Evolutionary conservation across 2,797 vertebrate species (phyloP).

Genomic region (Spea hammondii): DNA sequence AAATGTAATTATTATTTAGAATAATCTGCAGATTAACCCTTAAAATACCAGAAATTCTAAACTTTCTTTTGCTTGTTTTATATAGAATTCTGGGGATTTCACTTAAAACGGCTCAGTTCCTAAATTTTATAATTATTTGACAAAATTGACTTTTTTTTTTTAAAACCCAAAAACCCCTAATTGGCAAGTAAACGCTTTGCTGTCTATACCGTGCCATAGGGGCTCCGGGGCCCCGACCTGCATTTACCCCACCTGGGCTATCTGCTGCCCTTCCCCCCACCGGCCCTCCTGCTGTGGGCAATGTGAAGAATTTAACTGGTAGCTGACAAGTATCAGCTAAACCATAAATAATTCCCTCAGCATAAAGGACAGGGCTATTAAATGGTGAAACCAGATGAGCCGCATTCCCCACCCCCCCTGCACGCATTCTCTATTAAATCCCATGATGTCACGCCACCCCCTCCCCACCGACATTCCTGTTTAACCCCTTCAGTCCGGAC

Average conservation of each 20-base stretch:
- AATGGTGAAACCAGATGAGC: constrained; percentile 51
- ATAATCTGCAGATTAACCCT: no score
- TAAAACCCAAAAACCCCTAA: no score
- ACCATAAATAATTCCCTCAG: constrained; percentile 49
- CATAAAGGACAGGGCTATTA: constrained; percentile 45
- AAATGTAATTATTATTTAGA: no score
- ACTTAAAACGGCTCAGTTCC: no score
- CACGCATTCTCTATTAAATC: constrained; percentile 44
- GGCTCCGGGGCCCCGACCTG: no score
- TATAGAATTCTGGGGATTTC: no score
- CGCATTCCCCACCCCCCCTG: constrained; percentile 43
- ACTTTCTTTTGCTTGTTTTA: no score
- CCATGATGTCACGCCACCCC: constrained; percentile 44
- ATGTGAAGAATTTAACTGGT: constrained; percentile 48
- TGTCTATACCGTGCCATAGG: no score
- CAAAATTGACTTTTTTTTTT: no score
- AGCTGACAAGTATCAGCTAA: constrained; percentile 41
- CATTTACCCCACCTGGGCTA: constrained; percentile 15
- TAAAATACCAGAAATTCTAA: no score
- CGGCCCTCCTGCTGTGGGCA: constrained; percentile 16
- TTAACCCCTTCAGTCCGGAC: constrained; percentile 31
- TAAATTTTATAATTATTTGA: no score
- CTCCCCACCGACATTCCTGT: constrained; percentile 20
- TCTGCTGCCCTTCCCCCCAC: background rate
- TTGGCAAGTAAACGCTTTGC: no score